phyloP scores from a whole-genome alignment of 2,797 vertebrate species.

The Rhincodon typus region DNA sequence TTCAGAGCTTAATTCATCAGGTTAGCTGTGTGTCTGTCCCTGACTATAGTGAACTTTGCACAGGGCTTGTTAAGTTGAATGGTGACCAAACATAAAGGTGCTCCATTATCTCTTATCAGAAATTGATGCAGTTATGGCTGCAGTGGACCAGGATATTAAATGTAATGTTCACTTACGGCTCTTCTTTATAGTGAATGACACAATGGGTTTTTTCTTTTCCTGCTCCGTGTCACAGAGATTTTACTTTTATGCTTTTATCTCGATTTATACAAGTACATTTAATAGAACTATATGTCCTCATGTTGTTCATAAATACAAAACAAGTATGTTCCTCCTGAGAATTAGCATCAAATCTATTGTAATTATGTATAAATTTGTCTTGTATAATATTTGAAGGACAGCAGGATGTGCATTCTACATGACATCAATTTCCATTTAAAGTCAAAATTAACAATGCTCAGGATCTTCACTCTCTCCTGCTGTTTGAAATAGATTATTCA shows the following conservation, averaged over 20 bases:
- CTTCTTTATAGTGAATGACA: conserved; percentile 20
- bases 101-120: conserved; percentile 27
- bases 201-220: conserved; percentile 8
- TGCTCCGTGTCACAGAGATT: not conserved
- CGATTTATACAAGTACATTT: not conserved
- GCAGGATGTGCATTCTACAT: not conserved
- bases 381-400: not conserved
- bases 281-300: not conserved
- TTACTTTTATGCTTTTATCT: conserved; percentile 17
- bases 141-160: conserved; percentile 4
- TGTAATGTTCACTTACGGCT: conserved; percentile 30
- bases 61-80: conserved; percentile 33
- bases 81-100: conserved; percentile 29
- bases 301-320: not conserved
- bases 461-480: not conserved
- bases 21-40: not conserved
- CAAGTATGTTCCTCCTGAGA: conserved; percentile 1
- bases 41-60: not conserved
- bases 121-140: conserved; percentile 28
- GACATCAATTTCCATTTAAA: not conserved
- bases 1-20: conserved; percentile 33
- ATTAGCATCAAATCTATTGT: not conserved
- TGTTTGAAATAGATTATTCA: not conserved
- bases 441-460: not conserved
- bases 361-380: not conserved